These are phyloP conservation scores for Hyposoter didymator DNA, from an alignment of 2,888 invertebrate species.

Conservation along the genomic window DNA sequence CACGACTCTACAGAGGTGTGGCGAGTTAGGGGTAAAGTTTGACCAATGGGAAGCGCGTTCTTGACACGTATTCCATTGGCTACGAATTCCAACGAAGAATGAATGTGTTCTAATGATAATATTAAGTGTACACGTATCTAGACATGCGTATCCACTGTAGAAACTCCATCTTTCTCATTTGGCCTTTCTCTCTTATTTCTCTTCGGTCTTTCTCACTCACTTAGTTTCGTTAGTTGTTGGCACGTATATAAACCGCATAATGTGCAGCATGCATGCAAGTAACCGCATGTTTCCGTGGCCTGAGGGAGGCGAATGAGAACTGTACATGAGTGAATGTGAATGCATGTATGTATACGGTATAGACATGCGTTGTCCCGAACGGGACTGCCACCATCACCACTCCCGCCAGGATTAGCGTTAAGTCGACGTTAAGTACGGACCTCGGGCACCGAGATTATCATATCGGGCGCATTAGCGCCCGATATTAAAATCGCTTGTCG, in stretches of 20 bases:
- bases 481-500: constrained; percentile 73
- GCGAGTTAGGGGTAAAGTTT: too few species aligned
- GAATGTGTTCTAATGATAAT: constrained; percentile 45
- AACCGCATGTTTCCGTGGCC: constrained; percentile 67
- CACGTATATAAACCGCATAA: constrained; percentile 72
- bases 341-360: not conserved
- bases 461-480: constrained; percentile 72
- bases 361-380: constrained; percentile 40
- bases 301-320: constrained; percentile 28
- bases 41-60: too few species aligned
- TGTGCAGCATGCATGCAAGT: constrained; percentile 71
- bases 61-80: not conserved
- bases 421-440: constrained; percentile 79
- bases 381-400: constrained; percentile 60
- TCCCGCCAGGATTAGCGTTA: constrained; percentile 76
- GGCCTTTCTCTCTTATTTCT: constrained; percentile 34
- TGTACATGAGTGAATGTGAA: not conserved
- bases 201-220: constrained; percentile 30
- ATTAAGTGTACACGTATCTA: constrained; percentile 55
- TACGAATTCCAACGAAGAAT: not conserved
- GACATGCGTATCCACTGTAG: constrained; percentile 47
- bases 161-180: constrained; percentile 43
- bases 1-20: too few species aligned
- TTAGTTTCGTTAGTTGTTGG: constrained; percentile 60
- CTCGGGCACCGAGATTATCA: constrained; percentile 75